Percentiles rank a stretch among this genome's conserved stretches.
Evolutionary conservation across 2,888 invertebrate genomes (phyloP).

Genomic region (Vesta saturnalis): DNA sequence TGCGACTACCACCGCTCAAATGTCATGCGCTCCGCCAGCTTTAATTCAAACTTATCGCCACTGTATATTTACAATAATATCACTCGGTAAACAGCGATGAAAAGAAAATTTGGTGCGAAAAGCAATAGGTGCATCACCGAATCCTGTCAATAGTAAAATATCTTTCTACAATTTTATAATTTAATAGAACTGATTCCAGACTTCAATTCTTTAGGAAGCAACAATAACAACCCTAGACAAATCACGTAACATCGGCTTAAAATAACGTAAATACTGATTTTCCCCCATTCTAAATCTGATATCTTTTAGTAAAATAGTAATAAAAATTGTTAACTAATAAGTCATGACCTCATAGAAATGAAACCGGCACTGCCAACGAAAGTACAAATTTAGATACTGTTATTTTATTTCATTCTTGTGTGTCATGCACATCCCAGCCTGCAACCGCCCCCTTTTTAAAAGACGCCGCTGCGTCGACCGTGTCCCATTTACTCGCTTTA

Average conservation of each 20-base stretch:
- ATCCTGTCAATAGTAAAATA: too few relatives aligned
- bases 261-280: background rate
- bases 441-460: slow-evolving; percentile 32
- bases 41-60: too few relatives aligned
- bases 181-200: background rate
- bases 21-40: too few relatives aligned
- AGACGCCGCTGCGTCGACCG: too few relatives aligned
- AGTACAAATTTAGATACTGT: slow-evolving; percentile 39
- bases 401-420: slow-evolving; percentile 42
- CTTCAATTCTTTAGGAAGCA: slow-evolving; percentile 19
- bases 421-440: slow-evolving; percentile 34
- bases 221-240: slow-evolving; percentile 23
- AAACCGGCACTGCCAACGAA: slow-evolving; percentile 21
- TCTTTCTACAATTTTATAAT: background rate
- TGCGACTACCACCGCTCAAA: too few relatives aligned
- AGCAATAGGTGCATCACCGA: too few relatives aligned
- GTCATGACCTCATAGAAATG: background rate
- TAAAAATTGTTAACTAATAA: slow-evolving; percentile 16
- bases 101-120: too few relatives aligned
- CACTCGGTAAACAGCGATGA: too few relatives aligned
- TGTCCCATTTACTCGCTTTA: slow-evolving; percentile 10
- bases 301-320: background rate
- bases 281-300: background rate
- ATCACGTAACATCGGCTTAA: background rate
- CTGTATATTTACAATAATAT: too few relatives aligned